Conservation (phyloP, 2,113 vertebrate genomes). For the Genyomyrus donnyi region DNA sequence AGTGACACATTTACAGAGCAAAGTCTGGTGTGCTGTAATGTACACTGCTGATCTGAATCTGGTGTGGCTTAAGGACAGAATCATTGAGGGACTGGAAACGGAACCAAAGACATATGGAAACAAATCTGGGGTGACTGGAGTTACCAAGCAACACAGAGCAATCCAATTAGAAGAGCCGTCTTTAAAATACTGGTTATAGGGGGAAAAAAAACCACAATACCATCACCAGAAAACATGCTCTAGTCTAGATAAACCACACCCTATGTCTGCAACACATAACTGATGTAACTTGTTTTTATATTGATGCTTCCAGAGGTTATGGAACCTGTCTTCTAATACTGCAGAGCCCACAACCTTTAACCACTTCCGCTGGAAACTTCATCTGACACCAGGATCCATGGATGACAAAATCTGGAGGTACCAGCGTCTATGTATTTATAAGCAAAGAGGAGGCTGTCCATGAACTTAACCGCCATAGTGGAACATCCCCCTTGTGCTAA, state of each 20-base stretch:
- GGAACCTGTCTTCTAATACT: neutral
- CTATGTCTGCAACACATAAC: neutral
- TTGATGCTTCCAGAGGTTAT: neutral
- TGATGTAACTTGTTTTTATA: neutral
- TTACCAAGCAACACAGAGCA: neutral
- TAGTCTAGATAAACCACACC: neutral
- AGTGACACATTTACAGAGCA: neutral
- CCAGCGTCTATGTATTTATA: slow-evolving; percentile 18
- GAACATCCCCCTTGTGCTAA: slow-evolving; percentile 20
- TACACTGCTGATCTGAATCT: neutral
- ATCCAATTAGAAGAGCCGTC: neutral
- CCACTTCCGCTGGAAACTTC: neutral
- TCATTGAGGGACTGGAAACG: neutral
- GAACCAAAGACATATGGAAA: neutral
- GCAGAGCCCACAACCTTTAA: neutral
- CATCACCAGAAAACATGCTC: neutral
- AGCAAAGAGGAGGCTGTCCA: neutral
- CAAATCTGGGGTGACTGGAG: neutral
- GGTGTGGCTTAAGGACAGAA: neutral
- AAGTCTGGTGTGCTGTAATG: neutral
- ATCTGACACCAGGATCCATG: slow-evolving; percentile 19
- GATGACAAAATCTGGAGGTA: slow-evolving; percentile 17
- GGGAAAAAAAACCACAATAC: neutral
- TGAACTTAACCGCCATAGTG: neutral
- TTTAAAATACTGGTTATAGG: neutral